phyloP scores from a whole-genome alignment of 2,113 vertebrate species.

The Odobenus rosmarus region DNA sequence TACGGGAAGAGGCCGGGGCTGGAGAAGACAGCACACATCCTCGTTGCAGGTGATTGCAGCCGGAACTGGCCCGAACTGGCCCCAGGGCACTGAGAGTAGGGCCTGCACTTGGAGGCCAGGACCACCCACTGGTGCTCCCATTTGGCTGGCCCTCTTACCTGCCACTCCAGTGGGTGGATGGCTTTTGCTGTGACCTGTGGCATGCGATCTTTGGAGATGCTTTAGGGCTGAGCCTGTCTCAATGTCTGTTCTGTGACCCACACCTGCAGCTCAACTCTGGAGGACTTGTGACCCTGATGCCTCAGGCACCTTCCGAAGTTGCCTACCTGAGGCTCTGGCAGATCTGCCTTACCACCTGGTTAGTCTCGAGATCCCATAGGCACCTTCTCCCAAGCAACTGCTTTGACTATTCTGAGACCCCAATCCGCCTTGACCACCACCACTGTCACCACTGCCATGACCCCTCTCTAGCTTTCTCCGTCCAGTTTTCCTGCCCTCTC shows the following conservation, averaged over 20 bases:
- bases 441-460: neutral
- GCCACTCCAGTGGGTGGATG: neutral
- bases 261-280: slow-evolving; percentile 87
- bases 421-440: no score
- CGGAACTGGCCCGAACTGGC: neutral
- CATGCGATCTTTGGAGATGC: neutral
- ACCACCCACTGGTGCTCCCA: neutral
- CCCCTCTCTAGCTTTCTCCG: neutral
- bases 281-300: slow-evolving; percentile 85
- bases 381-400: neutral
- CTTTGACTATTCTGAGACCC: neutral
- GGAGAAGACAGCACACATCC: slow-evolving; percentile 83
- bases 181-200: neutral
- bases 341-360: slow-evolving; percentile 90
- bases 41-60: slow-evolving; percentile 87
- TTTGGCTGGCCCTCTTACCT: neutral
- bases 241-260: neutral
- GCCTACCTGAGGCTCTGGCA: slow-evolving; percentile 85
- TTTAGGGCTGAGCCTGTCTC: neutral
- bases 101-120: neutral
- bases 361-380: slow-evolving; percentile 15
- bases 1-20: slow-evolving; percentile 82
- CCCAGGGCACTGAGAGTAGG: fast-evolving
- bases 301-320: slow-evolving; percentile 85
- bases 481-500: neutral